Evolutionary conservation across 1,140 invertebrate genomes (phyloP).

Genomic region (Sitobion miscanthi): DNA sequence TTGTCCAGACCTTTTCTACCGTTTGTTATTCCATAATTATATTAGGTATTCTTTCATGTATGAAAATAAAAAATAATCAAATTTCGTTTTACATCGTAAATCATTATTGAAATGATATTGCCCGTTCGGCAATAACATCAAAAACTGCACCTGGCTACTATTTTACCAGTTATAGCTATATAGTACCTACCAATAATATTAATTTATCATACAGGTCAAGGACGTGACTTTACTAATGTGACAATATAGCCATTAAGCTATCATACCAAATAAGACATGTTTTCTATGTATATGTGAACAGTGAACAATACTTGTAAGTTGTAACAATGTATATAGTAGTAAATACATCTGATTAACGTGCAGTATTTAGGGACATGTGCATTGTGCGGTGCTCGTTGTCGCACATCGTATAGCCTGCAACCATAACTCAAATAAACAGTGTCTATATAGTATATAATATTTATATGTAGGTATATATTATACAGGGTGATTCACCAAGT

Average conservation of each 20-base stretch:
- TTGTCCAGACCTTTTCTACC: neutral
- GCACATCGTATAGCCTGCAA: neutral
- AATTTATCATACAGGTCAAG: constrained; percentile 11
- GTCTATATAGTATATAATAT: neutral
- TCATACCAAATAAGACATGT: neutral
- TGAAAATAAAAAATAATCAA: neutral
- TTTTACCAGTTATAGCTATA: neutral
- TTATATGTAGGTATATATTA: neutral
- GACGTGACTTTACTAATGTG: neutral
- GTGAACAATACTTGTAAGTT: neutral
- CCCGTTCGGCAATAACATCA: neutral
- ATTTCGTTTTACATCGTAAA: neutral
- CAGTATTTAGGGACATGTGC: neutral
- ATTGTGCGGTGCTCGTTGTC: neutral
- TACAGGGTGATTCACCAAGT: neutral
- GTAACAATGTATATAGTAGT: neutral
- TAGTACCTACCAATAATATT: neutral
- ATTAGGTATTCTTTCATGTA: neutral
- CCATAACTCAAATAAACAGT: neutral
- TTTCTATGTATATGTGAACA: neutral
- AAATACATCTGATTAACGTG: neutral
- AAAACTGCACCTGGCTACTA: neutral
- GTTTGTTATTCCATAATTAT: neutral
- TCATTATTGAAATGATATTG: neutral
- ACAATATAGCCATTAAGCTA: neutral